Percentiles rank a stretch among this genome's conserved stretches.
Evolutionary conservation across 2,888 invertebrate species (phyloP).

Genomic region (Eugnorisma glareosa): DNA sequence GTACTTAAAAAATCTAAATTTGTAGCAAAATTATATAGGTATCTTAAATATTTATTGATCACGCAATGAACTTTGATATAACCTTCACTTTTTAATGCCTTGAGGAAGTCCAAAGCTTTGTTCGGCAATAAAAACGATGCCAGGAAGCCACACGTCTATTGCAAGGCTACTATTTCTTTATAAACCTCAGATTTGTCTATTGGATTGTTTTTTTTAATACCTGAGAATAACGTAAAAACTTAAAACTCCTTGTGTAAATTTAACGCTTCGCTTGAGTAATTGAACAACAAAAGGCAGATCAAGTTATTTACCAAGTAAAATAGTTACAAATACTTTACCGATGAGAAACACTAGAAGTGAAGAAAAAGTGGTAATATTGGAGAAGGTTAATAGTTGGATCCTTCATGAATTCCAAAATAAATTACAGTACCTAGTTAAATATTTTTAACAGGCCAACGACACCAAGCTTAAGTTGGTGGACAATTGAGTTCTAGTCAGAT

Average conservation of each 20-base stretch:
- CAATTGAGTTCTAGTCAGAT: no score
- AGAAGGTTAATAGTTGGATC: background rate
- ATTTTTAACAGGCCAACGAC: background rate
- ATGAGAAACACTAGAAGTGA: no score
- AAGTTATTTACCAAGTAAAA: background rate
- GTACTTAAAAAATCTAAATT: background rate
- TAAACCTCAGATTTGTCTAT: slow-evolving; percentile 16
- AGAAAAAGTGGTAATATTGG: background rate
- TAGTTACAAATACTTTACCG: no score
- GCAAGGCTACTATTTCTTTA: slow-evolving; percentile 54
- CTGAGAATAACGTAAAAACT: slow-evolving; percentile 1
- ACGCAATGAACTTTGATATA: slow-evolving; percentile 60
- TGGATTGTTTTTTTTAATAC: slow-evolving; percentile 23
- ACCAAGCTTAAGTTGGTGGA: no score
- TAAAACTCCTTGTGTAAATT: background rate
- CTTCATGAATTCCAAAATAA: background rate
- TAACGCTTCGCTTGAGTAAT: background rate
- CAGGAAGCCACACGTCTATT: slow-evolving; percentile 43
- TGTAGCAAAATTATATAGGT: background rate
- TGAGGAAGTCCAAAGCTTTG: slow-evolving; percentile 57
- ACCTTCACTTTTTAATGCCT: slow-evolving; percentile 45
- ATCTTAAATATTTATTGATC: slow-evolving; percentile 41
- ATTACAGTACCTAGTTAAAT: background rate
- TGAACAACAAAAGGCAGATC: background rate
- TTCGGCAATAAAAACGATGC: slow-evolving; percentile 53